Conservation (phyloP, 1,140 invertebrate genomes). For the Temnothorax curvispinosus region DNA sequence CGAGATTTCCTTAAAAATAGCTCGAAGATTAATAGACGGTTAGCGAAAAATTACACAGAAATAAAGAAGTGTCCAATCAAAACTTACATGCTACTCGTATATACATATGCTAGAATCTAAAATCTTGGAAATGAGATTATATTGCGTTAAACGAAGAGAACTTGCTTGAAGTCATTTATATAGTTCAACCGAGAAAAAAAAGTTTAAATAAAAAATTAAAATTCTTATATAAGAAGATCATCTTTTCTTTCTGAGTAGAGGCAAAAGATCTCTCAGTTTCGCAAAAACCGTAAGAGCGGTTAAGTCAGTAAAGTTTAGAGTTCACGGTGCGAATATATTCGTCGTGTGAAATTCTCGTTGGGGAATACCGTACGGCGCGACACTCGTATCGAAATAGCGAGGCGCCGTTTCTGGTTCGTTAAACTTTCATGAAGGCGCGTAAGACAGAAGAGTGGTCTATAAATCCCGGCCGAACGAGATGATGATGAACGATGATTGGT, state of each 20-base stretch:
- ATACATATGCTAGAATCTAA: too few species aligned
- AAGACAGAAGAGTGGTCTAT: neutral
- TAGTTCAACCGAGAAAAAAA: too few species aligned
- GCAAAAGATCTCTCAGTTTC: neutral
- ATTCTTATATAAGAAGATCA: too few species aligned
- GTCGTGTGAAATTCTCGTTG: neutral
- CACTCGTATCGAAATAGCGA: slow-evolving; percentile 11
- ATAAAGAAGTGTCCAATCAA: too few species aligned
- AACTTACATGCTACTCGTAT: too few species aligned
- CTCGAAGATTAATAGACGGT: neutral
- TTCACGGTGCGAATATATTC: neutral
- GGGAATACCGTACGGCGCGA: neutral
- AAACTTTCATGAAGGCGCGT: slow-evolving; percentile 42
- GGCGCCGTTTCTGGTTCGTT: slow-evolving; percentile 10
- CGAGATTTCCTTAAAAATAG: neutral
- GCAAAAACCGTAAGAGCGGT: neutral
- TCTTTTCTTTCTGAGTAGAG: neutral
- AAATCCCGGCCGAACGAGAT: slow-evolving; percentile 2
- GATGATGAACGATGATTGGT: slow-evolving; percentile 54
- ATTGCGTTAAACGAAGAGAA: too few species aligned
- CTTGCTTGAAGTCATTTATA: too few species aligned
- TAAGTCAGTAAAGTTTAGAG: neutral
- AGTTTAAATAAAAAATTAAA: too few species aligned
- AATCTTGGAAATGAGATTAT: too few species aligned
- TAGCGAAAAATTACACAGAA: neutral